Percentiles rank a stretch among this genome's conserved stretches.
phyloP scores from a whole-genome alignment of 2,797 vertebrate genomes.

The Discoglossus pictus region DNA sequence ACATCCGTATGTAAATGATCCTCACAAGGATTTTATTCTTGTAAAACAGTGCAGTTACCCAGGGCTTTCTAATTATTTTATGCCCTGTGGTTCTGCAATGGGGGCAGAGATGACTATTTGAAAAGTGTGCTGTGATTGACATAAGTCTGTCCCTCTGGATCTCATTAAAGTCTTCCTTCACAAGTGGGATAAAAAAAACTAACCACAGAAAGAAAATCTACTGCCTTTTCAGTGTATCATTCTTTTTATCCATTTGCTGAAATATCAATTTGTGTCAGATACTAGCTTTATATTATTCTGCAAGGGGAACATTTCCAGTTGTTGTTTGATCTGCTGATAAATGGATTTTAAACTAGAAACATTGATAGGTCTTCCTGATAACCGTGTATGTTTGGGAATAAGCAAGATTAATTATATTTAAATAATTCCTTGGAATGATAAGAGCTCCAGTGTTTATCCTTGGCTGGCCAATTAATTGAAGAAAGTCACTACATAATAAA shows the following conservation, averaged over 20 bases:
- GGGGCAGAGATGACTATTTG: conserved; percentile 80
- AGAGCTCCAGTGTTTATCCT: no score
- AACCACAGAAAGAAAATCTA: conserved; percentile 55
- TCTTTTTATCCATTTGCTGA: conserved; percentile 65
- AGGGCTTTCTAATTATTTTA: conserved; percentile 98
- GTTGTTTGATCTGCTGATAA: background rate
- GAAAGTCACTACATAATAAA: no score
- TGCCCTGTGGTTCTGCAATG: conserved; percentile 93
- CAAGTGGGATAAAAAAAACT: conserved; percentile 63
- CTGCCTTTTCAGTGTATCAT: conserved; percentile 42
- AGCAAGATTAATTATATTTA: no score
- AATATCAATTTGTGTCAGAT: conserved; percentile 60
- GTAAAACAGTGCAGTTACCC: conserved; percentile 85
- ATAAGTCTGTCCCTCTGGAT: conserved; percentile 92
- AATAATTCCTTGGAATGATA: no score
- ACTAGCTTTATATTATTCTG: conserved; percentile 51
- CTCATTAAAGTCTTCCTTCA: conserved; percentile 88
- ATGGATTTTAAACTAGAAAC: conserved; percentile 4
- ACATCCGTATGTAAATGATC: conserved; percentile 83
- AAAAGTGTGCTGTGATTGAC: conserved; percentile 88
- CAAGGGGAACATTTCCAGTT: background rate
- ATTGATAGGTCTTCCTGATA: background rate
- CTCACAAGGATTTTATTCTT: conserved; percentile 74
- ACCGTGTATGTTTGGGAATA: background rate
- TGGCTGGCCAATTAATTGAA: no score